These are phyloP conservation scores for Diachasma alloeum DNA, from an alignment of 1,140 invertebrate species.

Conservation along the genomic window DNA sequence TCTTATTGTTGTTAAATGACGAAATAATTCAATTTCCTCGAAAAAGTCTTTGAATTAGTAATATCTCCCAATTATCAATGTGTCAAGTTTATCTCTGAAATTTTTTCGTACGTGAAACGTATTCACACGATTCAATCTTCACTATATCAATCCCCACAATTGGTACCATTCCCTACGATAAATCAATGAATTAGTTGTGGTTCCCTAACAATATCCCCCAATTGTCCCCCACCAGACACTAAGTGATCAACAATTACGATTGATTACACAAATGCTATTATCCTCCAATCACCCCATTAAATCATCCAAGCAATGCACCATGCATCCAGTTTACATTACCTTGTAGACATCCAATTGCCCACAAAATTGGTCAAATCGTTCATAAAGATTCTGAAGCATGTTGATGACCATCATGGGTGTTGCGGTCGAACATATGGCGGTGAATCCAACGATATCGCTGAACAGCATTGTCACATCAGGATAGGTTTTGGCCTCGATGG, in stretches of 20 bases:
- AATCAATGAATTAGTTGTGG: no score
- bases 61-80: no score
- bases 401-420: conserved; percentile 94
- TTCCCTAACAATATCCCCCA: no score
- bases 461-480: conserved; percentile 94
- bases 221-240: no score
- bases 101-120: no score
- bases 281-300: neutral
- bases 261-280: neutral
- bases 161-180: no score
- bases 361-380: conserved; percentile 90
- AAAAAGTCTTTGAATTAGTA: no score
- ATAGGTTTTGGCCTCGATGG: conserved; percentile 90
- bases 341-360: conserved; percentile 93
- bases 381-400: conserved; percentile 92
- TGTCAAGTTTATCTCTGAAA: no score
- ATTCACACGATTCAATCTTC: no score
- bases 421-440: conserved; percentile 88
- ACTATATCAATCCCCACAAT: no score
- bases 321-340: conserved; percentile 62
- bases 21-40: no score
- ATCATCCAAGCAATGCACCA: neutral
- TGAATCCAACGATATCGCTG: conserved; percentile 96
- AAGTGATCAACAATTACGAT: neutral
- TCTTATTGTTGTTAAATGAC: no score